A percentile compares a stretch with the other conserved stretches of the same genome.
phyloP scores from a whole-genome alignment of 2,888 invertebrate species.

The Diarsia rubi region DNA sequence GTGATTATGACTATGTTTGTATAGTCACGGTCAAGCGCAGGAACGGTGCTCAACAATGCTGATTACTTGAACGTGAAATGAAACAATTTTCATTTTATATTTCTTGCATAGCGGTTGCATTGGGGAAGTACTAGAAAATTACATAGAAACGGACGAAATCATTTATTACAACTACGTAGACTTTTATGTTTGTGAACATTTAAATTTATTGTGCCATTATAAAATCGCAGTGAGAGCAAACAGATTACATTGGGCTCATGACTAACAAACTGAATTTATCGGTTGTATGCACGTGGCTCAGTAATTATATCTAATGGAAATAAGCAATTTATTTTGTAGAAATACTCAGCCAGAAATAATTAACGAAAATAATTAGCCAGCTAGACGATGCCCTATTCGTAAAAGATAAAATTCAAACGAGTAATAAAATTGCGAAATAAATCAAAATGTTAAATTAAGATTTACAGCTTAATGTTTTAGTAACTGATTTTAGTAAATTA shows the following conservation, averaged over 20 bases:
- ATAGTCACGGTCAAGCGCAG: conserved; percentile 2
- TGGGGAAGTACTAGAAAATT: conserved; percentile 25
- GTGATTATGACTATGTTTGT: conserved; percentile 32
- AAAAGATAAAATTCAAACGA: conserved; percentile 34
- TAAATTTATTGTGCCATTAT: conserved; percentile 52
- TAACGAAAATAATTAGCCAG: conserved; percentile 19
- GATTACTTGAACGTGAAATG: conserved; percentile 15
- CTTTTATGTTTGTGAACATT: conserved; percentile 51
- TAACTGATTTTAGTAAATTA: conserved; percentile 64
- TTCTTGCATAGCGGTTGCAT: conserved; percentile 27
- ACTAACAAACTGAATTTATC: conserved; percentile 55
- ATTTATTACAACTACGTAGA: conserved; percentile 40
- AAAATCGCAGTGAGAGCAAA: conserved; percentile 52
- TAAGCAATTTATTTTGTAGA: conserved; percentile 10
- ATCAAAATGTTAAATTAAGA: conserved; percentile 60
- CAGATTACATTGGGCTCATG: conserved; percentile 49
- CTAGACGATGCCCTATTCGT: conserved; percentile 9
- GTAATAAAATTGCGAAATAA: conserved; percentile 32
- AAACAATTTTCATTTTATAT: conserved; percentile 9
- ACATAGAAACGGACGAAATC: conserved; percentile 23
- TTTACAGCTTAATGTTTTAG: conserved; percentile 56
- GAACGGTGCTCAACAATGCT: not conserved
- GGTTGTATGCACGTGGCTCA: conserved; percentile 24
- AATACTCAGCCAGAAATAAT: conserved; percentile 8
- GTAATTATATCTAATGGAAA: conserved; percentile 40